Base-by-base conservation (phyloP, 2,888 invertebrate species). In the Lasioglossum figueresi region DNA sequence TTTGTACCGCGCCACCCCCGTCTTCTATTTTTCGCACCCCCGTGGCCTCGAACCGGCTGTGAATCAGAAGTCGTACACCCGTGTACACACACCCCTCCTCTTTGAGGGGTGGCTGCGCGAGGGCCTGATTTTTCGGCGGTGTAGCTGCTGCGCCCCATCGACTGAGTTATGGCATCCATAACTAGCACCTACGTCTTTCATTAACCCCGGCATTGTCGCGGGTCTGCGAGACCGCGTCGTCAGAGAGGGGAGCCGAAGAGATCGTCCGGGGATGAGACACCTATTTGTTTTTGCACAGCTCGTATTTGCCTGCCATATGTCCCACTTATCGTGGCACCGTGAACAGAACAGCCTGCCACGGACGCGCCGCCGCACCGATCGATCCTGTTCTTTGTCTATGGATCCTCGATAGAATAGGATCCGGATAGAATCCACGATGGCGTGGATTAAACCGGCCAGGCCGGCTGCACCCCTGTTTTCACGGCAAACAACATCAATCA, bases 181-280 rank as follows among this genome's bases (percentile, higher is more conserved):
- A 92, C 92, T 92, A 89, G 92, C 92, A 87, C 90, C 91, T 91
- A 89, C 90, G 91, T 92, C 92, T 93, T 93, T 93, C 93, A 92
- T 93, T 93, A 93, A 92, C 92, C 88, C 88, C 83, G 86, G 81
- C 90, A 93, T 93, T 93, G 92, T 93, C 90, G 86, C 87, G 85
- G 71, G 84, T 81, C 80, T 78, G 74, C 52, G 81, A 80, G 85
- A 88, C 84, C 88, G 82, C 86, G 82, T 85, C 82, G 90, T 88
- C 87, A 88, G 88, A 88, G 34, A 0, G 87, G 76, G 73, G 3
- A 19, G 4, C 4, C 76, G 45, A 63, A 82, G 72, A 81, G 85
- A 87, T 83, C 76, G 86, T 23, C 19, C 45, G 78, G 86, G 86
- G 74, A 71, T 63, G 75, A 85, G 84, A 85, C 79, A 85, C 83